phyloP scores from a whole-genome alignment of 1,140 invertebrate genomes.

The Laodelphax striatellus region DNA sequence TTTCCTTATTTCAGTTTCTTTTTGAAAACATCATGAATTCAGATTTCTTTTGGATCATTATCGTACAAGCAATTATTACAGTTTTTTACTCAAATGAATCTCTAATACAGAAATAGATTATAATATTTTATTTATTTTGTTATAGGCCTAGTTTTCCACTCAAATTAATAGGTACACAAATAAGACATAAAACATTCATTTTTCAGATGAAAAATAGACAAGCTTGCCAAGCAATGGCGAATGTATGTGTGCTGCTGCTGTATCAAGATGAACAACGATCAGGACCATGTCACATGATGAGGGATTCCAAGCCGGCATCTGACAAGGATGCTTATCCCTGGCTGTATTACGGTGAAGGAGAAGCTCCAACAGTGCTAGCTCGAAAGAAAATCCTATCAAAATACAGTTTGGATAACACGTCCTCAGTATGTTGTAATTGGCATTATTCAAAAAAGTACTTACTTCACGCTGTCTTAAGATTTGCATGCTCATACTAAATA shows the following conservation, averaged over 20 bases:
- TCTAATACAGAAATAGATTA: no score
- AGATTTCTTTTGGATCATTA: no score
- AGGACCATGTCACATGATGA: conserved; percentile 38
- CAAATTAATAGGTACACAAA: no score
- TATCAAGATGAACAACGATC: conserved; percentile 34
- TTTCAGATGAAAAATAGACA: conserved; percentile 37
- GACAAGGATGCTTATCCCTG: conserved; percentile 32
- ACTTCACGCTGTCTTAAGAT: no score
- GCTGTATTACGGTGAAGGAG: conserved; percentile 42
- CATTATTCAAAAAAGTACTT: no score
- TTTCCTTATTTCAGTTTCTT: no score
- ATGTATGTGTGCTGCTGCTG: conserved; percentile 53
- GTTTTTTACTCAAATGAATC: no score
- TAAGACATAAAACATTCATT: not conserved
- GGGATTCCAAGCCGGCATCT: conserved; percentile 30
- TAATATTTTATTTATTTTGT: no score
- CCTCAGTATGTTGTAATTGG: conserved; percentile 25
- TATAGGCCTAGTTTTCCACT: no score
- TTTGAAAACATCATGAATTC: no score
- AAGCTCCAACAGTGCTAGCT: conserved; percentile 35
- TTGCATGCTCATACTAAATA: no score
- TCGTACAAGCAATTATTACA: no score
- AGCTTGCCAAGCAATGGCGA: conserved; percentile 55
- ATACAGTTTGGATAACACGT: conserved; percentile 37
- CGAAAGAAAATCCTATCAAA: conserved; percentile 37